phyloP scores from a whole-genome alignment of 2,888 invertebrate species.

The Ommatoiulus sabulosus region DNA sequence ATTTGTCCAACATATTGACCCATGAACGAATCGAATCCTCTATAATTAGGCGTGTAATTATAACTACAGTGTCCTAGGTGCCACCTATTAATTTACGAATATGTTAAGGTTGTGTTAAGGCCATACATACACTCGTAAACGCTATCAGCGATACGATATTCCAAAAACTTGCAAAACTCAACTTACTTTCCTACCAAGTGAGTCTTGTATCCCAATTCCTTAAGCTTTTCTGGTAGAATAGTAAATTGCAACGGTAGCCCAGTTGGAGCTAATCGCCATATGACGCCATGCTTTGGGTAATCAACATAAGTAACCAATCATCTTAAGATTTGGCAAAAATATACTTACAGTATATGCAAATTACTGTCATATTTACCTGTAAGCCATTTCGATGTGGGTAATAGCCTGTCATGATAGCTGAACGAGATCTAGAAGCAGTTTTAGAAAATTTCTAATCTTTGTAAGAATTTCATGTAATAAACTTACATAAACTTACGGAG shows the following conservation, averaged over 20 bases:
- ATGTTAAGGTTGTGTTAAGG: too few relatives aligned
- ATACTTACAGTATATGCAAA: background rate
- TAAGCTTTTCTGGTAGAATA: constrained; percentile 55
- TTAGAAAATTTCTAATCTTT: background rate
- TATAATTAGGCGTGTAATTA: constrained; percentile 67
- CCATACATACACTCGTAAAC: too few relatives aligned
- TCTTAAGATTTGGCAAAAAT: too few relatives aligned
- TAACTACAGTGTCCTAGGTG: constrained; percentile 70
- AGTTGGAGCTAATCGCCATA: constrained; percentile 53
- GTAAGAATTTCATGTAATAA: background rate
- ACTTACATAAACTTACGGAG: constrained; percentile 63
- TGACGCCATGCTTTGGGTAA: constrained; percentile 37
- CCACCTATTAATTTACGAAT: constrained; percentile 66
- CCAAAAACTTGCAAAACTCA: background rate
- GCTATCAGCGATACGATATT: too few relatives aligned
- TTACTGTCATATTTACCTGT: background rate
- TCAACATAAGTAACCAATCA: background rate
- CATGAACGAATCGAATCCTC: constrained; percentile 70
- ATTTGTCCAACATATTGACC: constrained; percentile 68
- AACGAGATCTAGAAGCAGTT: constrained; percentile 1
- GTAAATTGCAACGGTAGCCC: constrained; percentile 58
- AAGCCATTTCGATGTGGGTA: constrained; percentile 46
- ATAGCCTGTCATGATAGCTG: constrained; percentile 44
- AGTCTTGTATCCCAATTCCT: constrained; percentile 57
- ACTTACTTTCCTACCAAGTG: constrained; percentile 59